Evolutionary conservation across 2,888 invertebrate species (phyloP).

Genomic region (Lycia hirtaria): DNA sequence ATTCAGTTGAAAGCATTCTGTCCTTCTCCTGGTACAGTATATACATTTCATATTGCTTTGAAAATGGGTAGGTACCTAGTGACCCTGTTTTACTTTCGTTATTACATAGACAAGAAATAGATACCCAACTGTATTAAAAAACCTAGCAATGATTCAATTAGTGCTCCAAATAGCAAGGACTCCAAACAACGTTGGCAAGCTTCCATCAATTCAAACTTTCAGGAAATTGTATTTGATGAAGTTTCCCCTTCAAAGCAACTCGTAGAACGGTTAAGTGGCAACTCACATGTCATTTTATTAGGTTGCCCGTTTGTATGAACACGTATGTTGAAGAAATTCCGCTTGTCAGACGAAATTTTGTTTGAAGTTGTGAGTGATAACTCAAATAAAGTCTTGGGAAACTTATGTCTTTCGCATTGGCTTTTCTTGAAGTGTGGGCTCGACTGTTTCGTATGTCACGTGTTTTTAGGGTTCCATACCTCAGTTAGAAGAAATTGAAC

Average conservation of each 20-base stretch:
- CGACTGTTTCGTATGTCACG: not conserved
- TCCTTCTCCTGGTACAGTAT: no score
- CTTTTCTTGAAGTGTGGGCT: not conserved
- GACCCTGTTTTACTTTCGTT: no score
- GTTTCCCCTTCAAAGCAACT: conserved; percentile 26
- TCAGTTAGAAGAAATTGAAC: not conserved
- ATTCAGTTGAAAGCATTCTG: no score
- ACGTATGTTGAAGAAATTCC: conserved; percentile 14
- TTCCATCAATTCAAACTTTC: conserved; percentile 22
- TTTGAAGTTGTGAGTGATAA: conserved; percentile 9
- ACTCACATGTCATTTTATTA: conserved; percentile 32
- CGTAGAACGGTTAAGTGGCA: conserved; percentile 24
- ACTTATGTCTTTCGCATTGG: not conserved
- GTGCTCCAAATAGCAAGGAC: conserved; percentile 7
- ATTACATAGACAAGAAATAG: no score
- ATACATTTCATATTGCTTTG: no score
- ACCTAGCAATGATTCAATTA: conserved; percentile 4
- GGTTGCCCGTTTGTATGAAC: conserved; percentile 24
- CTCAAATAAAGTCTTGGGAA: not conserved
- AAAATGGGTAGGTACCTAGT: no score
- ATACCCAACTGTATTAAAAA: no score
- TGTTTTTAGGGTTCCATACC: not conserved
- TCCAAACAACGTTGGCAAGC: conserved; percentile 8
- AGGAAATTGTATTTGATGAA: conserved; percentile 31
- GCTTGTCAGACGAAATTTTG: conserved; percentile 2